A percentile compares a stretch with the other conserved stretches of the same genome.
phyloP scores from a whole-genome alignment of 2,888 invertebrate species.

The Chrysolina haemoptera region DNA sequence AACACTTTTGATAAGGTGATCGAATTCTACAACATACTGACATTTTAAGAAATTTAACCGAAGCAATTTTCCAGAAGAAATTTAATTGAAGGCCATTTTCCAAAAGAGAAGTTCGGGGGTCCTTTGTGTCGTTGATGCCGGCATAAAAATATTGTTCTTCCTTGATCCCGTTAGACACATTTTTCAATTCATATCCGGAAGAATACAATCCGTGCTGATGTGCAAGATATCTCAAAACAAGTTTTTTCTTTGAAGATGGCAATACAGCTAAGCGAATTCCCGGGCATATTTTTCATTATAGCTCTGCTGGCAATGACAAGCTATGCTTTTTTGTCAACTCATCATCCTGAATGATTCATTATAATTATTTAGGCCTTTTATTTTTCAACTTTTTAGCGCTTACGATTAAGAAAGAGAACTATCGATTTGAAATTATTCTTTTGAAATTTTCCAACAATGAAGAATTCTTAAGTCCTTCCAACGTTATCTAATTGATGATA shows the following conservation, averaged over 20 bases:
- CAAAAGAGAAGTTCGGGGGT: too few species aligned
- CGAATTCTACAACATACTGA: too few species aligned
- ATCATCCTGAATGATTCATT: constrained; percentile 11
- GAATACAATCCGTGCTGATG: background rate
- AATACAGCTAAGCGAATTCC: background rate
- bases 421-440: constrained; percentile 13
- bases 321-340: constrained; percentile 9
- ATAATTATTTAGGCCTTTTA: constrained; percentile 13
- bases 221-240: background rate
- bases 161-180: too few species aligned
- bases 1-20: too few species aligned
- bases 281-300: constrained; percentile 8
- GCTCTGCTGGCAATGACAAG: constrained; percentile 6
- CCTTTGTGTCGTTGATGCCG: too few species aligned
- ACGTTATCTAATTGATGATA: constrained; percentile 5
- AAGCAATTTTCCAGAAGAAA: too few species aligned
- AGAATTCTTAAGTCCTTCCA: background rate
- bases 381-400: background rate
- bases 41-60: too few species aligned
- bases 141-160: too few species aligned
- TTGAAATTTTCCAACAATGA: constrained; percentile 1
- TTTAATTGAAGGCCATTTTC: too few species aligned
- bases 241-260: constrained; percentile 1
- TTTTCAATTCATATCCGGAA: too few species aligned
- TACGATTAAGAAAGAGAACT: constrained; percentile 1